phyloP scores from a whole-genome alignment of 2,797 vertebrate genomes.

The Scarus forsteni region DNA sequence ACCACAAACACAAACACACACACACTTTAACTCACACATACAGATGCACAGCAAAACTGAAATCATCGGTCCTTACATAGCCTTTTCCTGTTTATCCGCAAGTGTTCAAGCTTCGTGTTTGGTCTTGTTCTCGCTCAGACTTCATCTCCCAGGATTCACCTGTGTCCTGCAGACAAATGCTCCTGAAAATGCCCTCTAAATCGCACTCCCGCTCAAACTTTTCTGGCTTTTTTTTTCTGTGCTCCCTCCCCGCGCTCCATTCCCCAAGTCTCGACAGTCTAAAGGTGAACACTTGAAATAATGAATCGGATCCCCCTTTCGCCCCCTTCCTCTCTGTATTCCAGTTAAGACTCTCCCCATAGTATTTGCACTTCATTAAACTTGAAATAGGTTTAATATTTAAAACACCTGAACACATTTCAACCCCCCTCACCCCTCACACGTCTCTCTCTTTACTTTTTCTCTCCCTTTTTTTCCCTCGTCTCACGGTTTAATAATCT shows the following conservation, averaged over 20 bases:
- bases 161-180: conserved; percentile 45
- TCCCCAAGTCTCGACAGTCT: conserved; percentile 81
- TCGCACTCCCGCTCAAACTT: conserved; percentile 64
- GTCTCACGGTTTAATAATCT: conserved; percentile 83
- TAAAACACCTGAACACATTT: conserved; percentile 87
- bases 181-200: conserved; percentile 51
- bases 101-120: conserved; percentile 44
- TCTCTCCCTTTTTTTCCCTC: conserved; percentile 55
- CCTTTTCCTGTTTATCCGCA: conserved; percentile 40
- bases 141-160: conserved; percentile 54
- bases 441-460: conserved; percentile 68
- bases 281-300: conserved; percentile 87
- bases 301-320: conserved; percentile 85
- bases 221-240: conserved; percentile 24
- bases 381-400: conserved; percentile 90
- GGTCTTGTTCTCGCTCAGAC: conserved; percentile 44
- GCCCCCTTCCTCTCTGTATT: conserved; percentile 84
- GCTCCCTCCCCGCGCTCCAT: conserved; percentile 41
- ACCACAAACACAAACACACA: conserved; percentile 36
- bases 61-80: conserved; percentile 41
- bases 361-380: conserved; percentile 90
- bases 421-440: conserved; percentile 76
- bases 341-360: conserved; percentile 85
- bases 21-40: conserved; percentile 25
- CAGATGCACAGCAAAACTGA: conserved; percentile 27